Conservation (phyloP, 2,888 invertebrate genomes). For the Brassicogethes aeneus region DNA sequence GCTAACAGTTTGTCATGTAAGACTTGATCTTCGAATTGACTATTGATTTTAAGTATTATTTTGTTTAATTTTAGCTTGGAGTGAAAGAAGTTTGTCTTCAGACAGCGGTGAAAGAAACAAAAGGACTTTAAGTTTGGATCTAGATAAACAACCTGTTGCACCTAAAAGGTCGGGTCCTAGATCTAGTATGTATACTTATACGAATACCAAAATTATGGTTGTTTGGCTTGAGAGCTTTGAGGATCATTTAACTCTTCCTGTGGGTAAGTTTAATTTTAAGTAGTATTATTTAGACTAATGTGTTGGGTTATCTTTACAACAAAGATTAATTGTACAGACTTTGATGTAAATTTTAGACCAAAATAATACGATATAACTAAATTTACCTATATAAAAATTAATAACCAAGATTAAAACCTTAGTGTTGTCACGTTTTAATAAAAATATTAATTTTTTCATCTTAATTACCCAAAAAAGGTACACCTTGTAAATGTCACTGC, state of each 20-base stretch:
- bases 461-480: too few relatives aligned
- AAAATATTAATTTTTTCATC: too few relatives aligned
- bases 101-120: slow-evolving; percentile 46
- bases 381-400: too few relatives aligned
- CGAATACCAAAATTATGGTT: slow-evolving; percentile 72
- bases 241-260: slow-evolving; percentile 81
- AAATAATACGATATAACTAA: too few relatives aligned
- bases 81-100: slow-evolving; percentile 47
- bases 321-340: background rate
- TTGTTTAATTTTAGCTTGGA: slow-evolving; percentile 38
- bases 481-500: too few relatives aligned
- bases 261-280: slow-evolving; percentile 51
- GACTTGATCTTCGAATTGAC: slow-evolving; percentile 12
- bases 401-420: too few relatives aligned
- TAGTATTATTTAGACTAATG: slow-evolving; percentile 1
- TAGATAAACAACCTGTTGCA: slow-evolving; percentile 56
- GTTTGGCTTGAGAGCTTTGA: slow-evolving; percentile 96
- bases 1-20: slow-evolving; percentile 34
- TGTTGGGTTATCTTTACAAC: background rate
- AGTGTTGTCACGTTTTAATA: too few relatives aligned
- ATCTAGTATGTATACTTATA: slow-evolving; percentile 49
- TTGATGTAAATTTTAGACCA: too few relatives aligned
- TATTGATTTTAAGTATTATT: too few relatives aligned
- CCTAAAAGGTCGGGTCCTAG: slow-evolving; percentile 46
- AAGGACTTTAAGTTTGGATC: slow-evolving; percentile 61